Conservation (phyloP, 2,797 vertebrate genomes). For the Eulemur mongoz region DNA sequence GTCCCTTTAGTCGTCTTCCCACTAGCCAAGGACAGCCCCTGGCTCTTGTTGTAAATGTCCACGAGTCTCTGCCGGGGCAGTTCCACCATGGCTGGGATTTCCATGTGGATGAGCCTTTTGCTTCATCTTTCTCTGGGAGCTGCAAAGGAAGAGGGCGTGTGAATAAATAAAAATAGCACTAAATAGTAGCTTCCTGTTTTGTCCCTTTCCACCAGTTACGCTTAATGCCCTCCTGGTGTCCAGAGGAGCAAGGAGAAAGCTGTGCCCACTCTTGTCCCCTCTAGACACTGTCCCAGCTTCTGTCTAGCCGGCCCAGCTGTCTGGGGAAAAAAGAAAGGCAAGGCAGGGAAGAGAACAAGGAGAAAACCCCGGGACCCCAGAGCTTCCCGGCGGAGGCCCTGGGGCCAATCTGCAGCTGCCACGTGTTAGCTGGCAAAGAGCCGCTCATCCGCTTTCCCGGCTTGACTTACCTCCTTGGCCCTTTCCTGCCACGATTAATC, state of each 20-base stretch:
- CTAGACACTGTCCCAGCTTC: neutral
- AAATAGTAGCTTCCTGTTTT: slow-evolving; percentile 19
- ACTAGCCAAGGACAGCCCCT: neutral
- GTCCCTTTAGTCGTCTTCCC: neutral
- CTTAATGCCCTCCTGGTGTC: neutral
- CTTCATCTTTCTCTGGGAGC: neutral
- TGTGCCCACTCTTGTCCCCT: too few species aligned
- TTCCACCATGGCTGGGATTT: neutral
- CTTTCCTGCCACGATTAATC: slow-evolving; percentile 75
- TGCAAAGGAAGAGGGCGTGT: neutral
- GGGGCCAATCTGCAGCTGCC: slow-evolving; percentile 15
- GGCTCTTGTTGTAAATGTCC: neutral
- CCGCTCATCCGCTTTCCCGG: slow-evolving; percentile 74
- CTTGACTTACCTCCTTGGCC: slow-evolving; percentile 78
- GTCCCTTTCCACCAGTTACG: neutral
- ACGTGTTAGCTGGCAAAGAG: neutral
- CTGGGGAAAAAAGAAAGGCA: neutral
- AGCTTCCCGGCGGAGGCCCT: neutral
- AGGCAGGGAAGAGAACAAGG: neutral
- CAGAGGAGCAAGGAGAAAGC: neutral
- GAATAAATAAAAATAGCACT: neutral
- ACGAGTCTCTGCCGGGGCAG: neutral
- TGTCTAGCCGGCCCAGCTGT: neutral
- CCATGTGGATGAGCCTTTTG: neutral
- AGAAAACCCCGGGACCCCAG: neutral